Evolutionary conservation across 2,797 vertebrate species (phyloP).

Genomic region (Hydrophis major): DNA sequence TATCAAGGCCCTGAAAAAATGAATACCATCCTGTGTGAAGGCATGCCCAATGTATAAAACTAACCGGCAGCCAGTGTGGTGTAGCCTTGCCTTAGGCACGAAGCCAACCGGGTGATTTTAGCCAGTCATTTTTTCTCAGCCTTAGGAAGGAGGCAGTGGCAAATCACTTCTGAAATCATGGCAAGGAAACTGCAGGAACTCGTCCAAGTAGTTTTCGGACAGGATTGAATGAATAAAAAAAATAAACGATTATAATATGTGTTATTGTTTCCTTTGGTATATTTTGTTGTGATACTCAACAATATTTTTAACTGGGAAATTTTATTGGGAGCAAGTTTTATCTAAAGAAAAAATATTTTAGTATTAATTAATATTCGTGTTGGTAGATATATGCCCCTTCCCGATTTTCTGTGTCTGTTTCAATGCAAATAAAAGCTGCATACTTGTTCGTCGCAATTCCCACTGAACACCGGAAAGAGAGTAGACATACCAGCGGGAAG

Average conservation of each 20-base stretch:
- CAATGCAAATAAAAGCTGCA: neutral
- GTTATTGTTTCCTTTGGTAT: neutral
- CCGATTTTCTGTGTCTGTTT: neutral
- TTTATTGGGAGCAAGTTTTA: neutral
- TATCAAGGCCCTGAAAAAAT: neutral
- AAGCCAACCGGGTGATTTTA: neutral
- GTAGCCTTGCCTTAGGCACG: too few species aligned
- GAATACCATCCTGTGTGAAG: neutral
- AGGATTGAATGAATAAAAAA: neutral
- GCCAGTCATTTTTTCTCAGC: neutral
- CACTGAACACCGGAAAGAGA: neutral
- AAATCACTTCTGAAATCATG: neutral
- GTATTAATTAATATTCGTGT: neutral
- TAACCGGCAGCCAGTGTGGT: neutral
- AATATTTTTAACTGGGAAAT: neutral
- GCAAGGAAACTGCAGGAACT: neutral
- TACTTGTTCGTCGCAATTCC: too few species aligned
- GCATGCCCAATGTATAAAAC: neutral
- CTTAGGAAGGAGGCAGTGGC: neutral
- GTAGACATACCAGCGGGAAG: neutral
- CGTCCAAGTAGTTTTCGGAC: neutral
- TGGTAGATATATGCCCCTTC: too few species aligned
- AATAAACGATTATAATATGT: neutral
- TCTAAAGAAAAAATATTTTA: neutral
- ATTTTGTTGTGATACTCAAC: neutral